phyloP scores from a whole-genome alignment of 2,113 vertebrate species.

The Morone saxatilis region DNA sequence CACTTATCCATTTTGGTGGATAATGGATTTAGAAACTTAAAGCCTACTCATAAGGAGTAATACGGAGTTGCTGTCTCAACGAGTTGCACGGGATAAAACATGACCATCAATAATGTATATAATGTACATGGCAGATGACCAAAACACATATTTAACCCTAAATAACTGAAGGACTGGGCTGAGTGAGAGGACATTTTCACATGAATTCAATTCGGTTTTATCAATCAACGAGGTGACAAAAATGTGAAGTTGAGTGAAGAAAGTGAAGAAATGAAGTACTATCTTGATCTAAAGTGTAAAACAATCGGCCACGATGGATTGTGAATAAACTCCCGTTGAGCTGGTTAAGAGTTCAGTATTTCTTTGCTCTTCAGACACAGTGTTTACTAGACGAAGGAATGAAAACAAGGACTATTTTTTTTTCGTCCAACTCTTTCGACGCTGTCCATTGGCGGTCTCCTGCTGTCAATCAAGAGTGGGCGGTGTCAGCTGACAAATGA shows the following conservation, averaged over 20 bases:
- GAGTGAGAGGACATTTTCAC: background rate
- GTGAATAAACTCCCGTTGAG: no score
- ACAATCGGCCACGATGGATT: no score
- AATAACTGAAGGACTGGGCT: no score
- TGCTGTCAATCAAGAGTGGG: constrained; percentile 75
- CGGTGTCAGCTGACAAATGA: constrained; percentile 74
- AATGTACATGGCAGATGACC: background rate
- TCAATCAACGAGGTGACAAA: background rate
- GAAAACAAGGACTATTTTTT: constrained; percentile 44
- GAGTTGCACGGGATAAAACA: background rate
- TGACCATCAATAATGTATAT: background rate
- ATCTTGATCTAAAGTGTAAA: no score
- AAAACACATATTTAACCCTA: background rate
- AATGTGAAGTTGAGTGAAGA: no score
- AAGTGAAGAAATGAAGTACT: no score
- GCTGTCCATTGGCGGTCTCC: constrained; percentile 66
- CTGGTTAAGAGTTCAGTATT: background rate
- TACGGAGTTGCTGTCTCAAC: background rate
- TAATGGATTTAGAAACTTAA: background rate
- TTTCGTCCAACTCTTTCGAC: background rate
- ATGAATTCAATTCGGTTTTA: background rate
- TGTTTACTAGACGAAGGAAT: constrained; percentile 57
- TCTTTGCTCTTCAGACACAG: background rate
- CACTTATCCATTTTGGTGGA: no score
- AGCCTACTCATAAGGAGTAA: background rate